Conservation (phyloP, 2,797 vertebrate species). For the Alouatta caraya region DNA sequence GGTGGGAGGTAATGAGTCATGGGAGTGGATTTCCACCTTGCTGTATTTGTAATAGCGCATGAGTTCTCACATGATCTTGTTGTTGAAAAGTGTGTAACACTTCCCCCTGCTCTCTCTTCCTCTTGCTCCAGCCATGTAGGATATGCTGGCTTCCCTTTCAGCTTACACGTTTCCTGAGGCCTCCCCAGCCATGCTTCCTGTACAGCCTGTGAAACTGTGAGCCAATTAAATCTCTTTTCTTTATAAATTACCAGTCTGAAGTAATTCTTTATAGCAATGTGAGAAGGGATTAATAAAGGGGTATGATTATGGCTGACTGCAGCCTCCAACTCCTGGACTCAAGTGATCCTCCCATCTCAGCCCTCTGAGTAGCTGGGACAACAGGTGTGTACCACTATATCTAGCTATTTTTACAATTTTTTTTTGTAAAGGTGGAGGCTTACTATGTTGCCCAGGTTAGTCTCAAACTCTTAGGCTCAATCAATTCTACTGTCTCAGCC, state of each 20-base stretch:
- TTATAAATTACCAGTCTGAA: neutral
- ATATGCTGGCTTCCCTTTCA: neutral
- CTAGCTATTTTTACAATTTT: neutral
- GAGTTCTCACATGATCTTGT: neutral
- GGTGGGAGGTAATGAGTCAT: neutral
- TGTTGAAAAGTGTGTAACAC: neutral
- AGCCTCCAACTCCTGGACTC: too few relatives aligned
- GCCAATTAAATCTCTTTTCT: neutral
- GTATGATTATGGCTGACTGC: neutral
- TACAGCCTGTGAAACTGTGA: neutral
- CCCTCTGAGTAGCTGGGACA: neutral
- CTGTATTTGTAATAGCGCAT: too few relatives aligned
- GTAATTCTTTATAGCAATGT: neutral
- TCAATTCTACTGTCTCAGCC: neutral
- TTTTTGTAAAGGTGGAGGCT: neutral
- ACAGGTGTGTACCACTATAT: neutral
- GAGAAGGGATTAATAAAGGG: neutral
- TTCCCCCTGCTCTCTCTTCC: neutral
- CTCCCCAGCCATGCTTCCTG: neutral
- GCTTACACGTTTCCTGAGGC: neutral
- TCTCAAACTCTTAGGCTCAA: neutral
- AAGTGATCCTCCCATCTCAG: too few relatives aligned
- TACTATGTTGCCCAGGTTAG: neutral
- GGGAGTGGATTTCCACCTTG: neutral
- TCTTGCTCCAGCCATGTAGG: neutral